phyloP scores from a whole-genome alignment of 2,797 vertebrate species.

The Alosa sapidissima region DNA sequence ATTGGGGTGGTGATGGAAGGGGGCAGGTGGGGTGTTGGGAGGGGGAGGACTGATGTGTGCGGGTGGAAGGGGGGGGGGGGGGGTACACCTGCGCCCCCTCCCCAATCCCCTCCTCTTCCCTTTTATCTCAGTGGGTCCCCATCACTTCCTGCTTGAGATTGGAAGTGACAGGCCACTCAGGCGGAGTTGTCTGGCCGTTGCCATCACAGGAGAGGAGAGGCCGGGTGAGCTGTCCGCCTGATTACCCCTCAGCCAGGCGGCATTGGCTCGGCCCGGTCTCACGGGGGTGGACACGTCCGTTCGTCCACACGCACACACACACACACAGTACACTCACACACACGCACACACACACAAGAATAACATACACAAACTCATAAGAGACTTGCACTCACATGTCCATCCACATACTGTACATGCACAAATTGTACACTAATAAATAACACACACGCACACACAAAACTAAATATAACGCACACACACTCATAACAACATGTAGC shows the following conservation, averaged over 20 bases:
- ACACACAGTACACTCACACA: not conserved
- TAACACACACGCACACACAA: too few species aligned
- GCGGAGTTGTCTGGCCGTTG: slow-evolving; percentile 63
- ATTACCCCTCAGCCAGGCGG: slow-evolving; percentile 68
- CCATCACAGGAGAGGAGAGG: slow-evolving; percentile 65
- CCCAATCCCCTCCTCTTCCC: not conserved
- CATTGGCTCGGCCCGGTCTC: slow-evolving; percentile 7
- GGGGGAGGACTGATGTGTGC: slow-evolving; percentile 54
- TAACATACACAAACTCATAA: not conserved
- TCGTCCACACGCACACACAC: slow-evolving; percentile 41
- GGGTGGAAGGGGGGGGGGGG: slow-evolving; percentile 57
- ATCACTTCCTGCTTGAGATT: slow-evolving; percentile 67
- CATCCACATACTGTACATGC: not conserved
- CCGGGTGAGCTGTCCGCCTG: slow-evolving; percentile 67
- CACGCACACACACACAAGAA: not conserved
- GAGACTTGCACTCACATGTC: too few species aligned
- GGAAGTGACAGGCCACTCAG: slow-evolving; percentile 76
- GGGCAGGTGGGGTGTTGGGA: slow-evolving; percentile 58
- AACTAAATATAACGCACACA: too few species aligned
- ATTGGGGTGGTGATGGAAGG: not conserved
- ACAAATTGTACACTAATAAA: too few species aligned
- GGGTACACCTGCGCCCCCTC: slow-evolving; percentile 47
- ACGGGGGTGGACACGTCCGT: slow-evolving; percentile 62
- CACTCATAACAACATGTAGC: not conserved
- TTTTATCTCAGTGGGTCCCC: slow-evolving; percentile 56